Evolutionary conservation across 2,888 invertebrate genomes (phyloP).

Genomic region (Pyrrhosoma nymphula): DNA sequence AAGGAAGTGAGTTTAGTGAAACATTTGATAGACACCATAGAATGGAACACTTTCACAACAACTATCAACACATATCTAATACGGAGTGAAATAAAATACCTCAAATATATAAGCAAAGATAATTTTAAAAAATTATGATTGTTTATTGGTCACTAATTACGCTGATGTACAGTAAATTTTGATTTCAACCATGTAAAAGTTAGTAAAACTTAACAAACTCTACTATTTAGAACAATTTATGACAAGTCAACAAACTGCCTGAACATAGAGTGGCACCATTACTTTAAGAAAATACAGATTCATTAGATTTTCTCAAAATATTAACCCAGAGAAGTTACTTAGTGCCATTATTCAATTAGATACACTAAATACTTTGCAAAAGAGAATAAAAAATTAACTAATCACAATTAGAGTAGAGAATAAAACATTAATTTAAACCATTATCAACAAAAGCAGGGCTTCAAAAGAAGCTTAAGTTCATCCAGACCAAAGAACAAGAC

Average conservation of each 20-base stretch:
- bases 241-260: slow-evolving; percentile 36
- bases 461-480: slow-evolving; percentile 52
- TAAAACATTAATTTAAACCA: slow-evolving; percentile 55
- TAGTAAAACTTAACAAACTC: slow-evolving; percentile 65
- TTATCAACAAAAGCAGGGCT: slow-evolving; percentile 58
- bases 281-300: slow-evolving; percentile 61
- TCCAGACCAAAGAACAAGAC: slow-evolving; percentile 56
- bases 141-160: slow-evolving; percentile 60
- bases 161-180: slow-evolving; percentile 63
- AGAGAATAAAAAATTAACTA: slow-evolving; percentile 58
- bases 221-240: slow-evolving; percentile 26
- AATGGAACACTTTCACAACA: too few species aligned
- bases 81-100: not conserved
- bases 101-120: not conserved
- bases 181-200: slow-evolving; percentile 60
- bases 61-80: too few species aligned
- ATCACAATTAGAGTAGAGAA: slow-evolving; percentile 49
- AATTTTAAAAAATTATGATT: slow-evolving; percentile 36
- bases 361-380: slow-evolving; percentile 51
- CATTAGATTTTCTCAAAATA: slow-evolving; percentile 64
- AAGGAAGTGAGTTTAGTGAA: too few species aligned
- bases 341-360: slow-evolving; percentile 59
- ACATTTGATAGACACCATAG: too few species aligned
- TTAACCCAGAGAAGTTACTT: slow-evolving; percentile 58
- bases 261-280: slow-evolving; percentile 54